Conservation (phyloP, 2,797 vertebrate genomes). For the Rhinoraja longicauda region DNA sequence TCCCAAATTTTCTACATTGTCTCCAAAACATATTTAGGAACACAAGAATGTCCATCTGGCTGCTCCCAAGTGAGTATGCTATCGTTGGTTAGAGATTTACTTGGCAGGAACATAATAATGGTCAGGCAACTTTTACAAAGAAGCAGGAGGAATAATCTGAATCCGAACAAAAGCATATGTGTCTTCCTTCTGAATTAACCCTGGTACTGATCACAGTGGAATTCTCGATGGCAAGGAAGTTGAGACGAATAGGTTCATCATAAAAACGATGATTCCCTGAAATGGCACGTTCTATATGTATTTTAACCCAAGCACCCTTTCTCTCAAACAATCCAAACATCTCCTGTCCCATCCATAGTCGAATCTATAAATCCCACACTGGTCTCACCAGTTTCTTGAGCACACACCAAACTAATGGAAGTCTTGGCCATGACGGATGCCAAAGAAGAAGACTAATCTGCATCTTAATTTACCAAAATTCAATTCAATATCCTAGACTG, state of each 20-base stretch:
- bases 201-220: constrained; percentile 8
- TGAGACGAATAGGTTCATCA: neutral
- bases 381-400: too few relatives aligned
- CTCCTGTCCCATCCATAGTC: too few relatives aligned
- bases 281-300: neutral
- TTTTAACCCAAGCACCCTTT: neutral
- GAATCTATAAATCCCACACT: too few relatives aligned
- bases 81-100: constrained; percentile 6
- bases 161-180: constrained; percentile 19
- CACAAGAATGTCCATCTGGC: neutral
- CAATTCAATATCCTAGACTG: neutral
- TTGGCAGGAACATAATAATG: constrained; percentile 15
- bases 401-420: too few relatives aligned
- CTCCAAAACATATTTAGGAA: constrained; percentile 9
- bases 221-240: neutral
- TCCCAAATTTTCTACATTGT: constrained; percentile 3
- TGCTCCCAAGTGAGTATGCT: neutral
- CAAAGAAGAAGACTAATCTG: too few relatives aligned
- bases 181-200: constrained; percentile 24
- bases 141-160: constrained; percentile 10
- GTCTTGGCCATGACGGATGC: too few relatives aligned
- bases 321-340: too few relatives aligned
- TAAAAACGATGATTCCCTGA: neutral
- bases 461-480: neutral
- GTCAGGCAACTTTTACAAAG: neutral